Evolutionary conservation across 2,113 vertebrate genomes (phyloP).

Genomic region (Dipodomys stephensi): DNA sequence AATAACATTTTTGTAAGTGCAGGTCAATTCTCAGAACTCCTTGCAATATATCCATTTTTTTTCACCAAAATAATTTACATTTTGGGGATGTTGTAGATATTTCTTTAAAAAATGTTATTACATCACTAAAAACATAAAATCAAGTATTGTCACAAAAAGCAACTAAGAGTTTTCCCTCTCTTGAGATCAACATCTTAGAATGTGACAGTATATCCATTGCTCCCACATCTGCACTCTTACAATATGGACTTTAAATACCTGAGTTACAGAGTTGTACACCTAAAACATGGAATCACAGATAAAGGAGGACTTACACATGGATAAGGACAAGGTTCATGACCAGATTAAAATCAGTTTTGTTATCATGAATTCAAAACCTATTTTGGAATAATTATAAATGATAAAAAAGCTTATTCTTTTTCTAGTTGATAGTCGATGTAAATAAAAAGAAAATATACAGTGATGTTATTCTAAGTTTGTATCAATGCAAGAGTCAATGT

Average conservation of each 20-base stretch:
- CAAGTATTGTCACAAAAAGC: background rate
- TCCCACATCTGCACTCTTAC: no score
- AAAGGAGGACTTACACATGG: background rate
- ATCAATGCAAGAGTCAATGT: background rate
- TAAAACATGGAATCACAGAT: background rate
- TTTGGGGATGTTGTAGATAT: background rate
- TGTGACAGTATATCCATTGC: background rate
- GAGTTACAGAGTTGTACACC: background rate
- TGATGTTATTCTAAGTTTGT: background rate
- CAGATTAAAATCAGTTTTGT: background rate
- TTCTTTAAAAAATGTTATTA: background rate
- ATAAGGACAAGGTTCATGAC: background rate
- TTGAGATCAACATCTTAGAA: background rate
- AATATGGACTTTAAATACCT: background rate
- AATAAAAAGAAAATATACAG: background rate
- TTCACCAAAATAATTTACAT: background rate
- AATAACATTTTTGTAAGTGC: background rate
- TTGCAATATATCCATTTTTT: background rate
- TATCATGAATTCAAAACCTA: background rate
- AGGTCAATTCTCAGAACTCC: accelerated
- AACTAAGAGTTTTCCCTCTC: background rate
- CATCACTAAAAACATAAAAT: background rate
- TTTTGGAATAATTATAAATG: background rate
- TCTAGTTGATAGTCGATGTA: background rate
- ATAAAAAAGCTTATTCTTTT: background rate